Evolutionary conservation across 2,797 vertebrate genomes (phyloP), one percentile per base, ranked within the genome.

Genomic region (Macrochelys suwanniensis): DNA sequence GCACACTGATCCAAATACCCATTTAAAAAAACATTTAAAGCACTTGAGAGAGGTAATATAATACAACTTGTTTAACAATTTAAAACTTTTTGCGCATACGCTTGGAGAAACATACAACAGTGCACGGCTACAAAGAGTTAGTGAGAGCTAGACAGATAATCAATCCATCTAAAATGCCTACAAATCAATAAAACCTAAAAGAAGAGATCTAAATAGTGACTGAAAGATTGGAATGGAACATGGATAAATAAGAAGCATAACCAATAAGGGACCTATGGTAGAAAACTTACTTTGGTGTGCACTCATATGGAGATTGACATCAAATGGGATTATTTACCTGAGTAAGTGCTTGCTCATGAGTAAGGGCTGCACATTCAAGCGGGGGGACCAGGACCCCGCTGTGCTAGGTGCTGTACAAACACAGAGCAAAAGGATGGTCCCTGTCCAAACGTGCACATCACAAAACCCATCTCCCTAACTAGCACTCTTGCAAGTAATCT

Each of bases 391-490:
- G 90, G 54, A 45, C 89, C 94, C 90, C 84, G 93, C 96, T 97
- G 97, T 97, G 88, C 90, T 80, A 91, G 84, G 96, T 79, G 79
- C 83, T 95, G 87, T 88, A 92, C 65, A 84, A 93, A 87, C 93
- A 78, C 80, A 89, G 84, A 82, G 90, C 97, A 96, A 97, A 78
- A 96, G 85, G 94, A 96, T 96, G 92, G 94, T 82, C 94, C 54
- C 93, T 96, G 74, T 17, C 33, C 33, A 94, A 96, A 96, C 92
- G 93, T 95, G 89, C 92, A 78, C 85, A 97, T 97, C 93, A 91
- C 91, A 97, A 94, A 94, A 89, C 96, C 97, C 94, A 84, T 94
- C 93, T 56, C 94, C 90, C 50, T 93, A 96, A 96, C 97, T 97
- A 97, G 90, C 94, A 96, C 89, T 9, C 51, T 93, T 94, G 96